Evolutionary conservation across 1,140 invertebrate genomes (phyloP), one percentile per base, ranked within the genome.

Genomic region (Himalopsyche phryganea): DNA sequence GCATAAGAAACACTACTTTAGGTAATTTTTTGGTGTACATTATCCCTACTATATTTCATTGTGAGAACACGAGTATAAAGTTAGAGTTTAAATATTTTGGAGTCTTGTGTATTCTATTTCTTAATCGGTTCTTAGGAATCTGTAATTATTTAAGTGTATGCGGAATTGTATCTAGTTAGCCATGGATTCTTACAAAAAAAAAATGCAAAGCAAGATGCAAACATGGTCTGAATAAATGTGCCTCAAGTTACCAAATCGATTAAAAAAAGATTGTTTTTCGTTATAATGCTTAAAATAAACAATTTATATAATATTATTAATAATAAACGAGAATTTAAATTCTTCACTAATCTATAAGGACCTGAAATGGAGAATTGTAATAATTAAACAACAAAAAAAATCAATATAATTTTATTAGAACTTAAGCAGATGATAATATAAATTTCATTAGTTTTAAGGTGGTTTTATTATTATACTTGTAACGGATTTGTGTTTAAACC

Each of bases 181-280:
- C 50, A 44, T 45, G 40, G 45, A 10, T 50, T 28, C 40, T 40
- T 50, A 18, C 14, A 33, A 33, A 15, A 15, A 40, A 13, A 40
- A 13, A 11, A 36, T 33, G 47, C 47, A 33, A 33, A 56, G 54
- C 46, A 50, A 42, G 19, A 44, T 50, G 35, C 42, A 49, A 50
- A 57, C 54, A 58, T 64, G 62, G 62, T 64, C 62, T 64, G 62
- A 64, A 60, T 41, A 53, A 38, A 60, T 60, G 62, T 64, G 62
- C 62, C 62, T 64, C 62, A 60, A 57, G 62, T 64, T 64, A 64
- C 62, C 62, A 64, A 64, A 60, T 57, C 52, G 45, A 51, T 57
- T 49, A 47, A 53, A 62, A 45, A 57, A 51, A 46, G 13, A 28
- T 28, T 28, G 23, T 28, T 28, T 28, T 28, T 15, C 15, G 18